Percentiles rank a stretch among this genome's conserved stretches.
These are phyloP conservation scores for Hoplodrina ambigua DNA, from an alignment of 2,888 invertebrate species.

Conservation along the genomic window DNA sequence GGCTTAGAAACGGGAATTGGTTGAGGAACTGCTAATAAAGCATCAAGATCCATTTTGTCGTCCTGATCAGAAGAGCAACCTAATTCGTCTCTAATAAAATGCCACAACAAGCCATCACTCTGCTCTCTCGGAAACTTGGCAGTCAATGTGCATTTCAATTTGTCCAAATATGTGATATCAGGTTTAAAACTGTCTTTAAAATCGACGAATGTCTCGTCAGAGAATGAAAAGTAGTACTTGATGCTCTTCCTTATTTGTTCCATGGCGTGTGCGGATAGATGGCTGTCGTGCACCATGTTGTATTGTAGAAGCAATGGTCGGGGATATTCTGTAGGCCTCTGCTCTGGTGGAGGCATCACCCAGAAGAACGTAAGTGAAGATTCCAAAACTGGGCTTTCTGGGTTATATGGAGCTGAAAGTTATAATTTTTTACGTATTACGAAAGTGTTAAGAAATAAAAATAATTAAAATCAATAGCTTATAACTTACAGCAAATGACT, in stretches of 20 bases:
- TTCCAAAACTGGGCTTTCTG: slow-evolving; percentile 94
- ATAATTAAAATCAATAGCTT: neutral
- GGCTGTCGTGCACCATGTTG: slow-evolving; percentile 95
- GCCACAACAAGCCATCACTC: slow-evolving; percentile 94
- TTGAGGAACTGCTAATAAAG: slow-evolving; percentile 91
- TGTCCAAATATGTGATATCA: slow-evolving; percentile 95
- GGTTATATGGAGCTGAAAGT: slow-evolving; percentile 94
- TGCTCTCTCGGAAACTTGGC: slow-evolving; percentile 96
- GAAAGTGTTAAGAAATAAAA: neutral
- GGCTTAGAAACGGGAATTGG: slow-evolving; percentile 86
- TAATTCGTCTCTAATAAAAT: slow-evolving; percentile 93
- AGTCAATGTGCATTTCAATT: slow-evolving; percentile 94
- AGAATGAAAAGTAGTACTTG: slow-evolving; percentile 94
- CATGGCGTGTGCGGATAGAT: slow-evolving; percentile 94
- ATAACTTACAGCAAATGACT: slow-evolving; percentile 96
- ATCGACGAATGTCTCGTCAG: slow-evolving; percentile 85
- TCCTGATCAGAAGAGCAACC: slow-evolving; percentile 92
- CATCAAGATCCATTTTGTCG: slow-evolving; percentile 92
- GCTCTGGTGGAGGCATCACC: slow-evolving; percentile 99
- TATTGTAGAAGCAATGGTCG: slow-evolving; percentile 97
- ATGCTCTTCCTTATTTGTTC: slow-evolving; percentile 96
- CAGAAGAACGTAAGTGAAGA: slow-evolving; percentile 97
- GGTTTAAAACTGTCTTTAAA: slow-evolving; percentile 92
- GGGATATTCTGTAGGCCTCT: slow-evolving; percentile 97
- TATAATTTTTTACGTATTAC: neutral